phyloP scores from a whole-genome alignment of 2,113 vertebrate species.

The Octodon degus region DNA sequence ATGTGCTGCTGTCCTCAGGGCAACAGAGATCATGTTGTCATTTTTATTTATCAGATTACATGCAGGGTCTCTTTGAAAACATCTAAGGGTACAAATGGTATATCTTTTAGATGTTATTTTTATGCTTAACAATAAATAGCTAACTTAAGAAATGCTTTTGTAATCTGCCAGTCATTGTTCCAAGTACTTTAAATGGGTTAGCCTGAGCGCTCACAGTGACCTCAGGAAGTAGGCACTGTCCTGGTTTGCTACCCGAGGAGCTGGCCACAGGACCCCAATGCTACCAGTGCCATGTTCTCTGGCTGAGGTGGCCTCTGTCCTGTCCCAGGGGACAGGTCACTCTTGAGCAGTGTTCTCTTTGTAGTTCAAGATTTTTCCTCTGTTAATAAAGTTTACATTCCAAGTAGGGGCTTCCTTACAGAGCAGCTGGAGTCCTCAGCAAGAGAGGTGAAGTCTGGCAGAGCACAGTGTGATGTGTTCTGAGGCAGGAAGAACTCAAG shows the following conservation, averaged over 20 bases:
- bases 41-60: neutral
- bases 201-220: neutral
- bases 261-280: neutral
- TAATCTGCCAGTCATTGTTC: neutral
- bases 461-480: neutral
- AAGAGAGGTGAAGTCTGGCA: neutral
- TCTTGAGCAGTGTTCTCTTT: neutral
- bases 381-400: neutral
- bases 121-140: neutral
- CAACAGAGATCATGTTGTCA: neutral
- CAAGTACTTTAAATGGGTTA: neutral
- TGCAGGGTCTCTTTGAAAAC: neutral
- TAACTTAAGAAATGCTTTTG: neutral
- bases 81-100: neutral
- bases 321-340: accelerated
- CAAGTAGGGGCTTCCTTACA: neutral
- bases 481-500: neutral
- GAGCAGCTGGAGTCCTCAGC: neutral
- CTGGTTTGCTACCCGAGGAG: neutral
- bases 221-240: neutral
- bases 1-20: neutral
- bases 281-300: neutral
- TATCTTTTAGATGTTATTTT: neutral
- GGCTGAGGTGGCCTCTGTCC: neutral
- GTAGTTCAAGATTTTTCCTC: neutral